Base-by-base conservation (phyloP, 2,113 vertebrate genomes). In the Danionella cerebrum region DNA sequence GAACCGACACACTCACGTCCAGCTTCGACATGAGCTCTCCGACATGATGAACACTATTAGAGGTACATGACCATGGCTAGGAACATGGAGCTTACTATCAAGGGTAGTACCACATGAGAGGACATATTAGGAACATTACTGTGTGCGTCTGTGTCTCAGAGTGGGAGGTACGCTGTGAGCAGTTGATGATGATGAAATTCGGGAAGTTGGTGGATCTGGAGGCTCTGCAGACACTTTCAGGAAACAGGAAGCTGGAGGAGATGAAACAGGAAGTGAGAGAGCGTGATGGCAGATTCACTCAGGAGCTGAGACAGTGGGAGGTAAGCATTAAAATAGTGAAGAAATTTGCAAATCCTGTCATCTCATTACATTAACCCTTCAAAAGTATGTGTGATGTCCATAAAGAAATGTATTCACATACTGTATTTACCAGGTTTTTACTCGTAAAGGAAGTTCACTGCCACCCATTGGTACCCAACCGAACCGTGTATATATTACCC, bases 111-210 rank as follows among this genome's bases (percentile, higher is more conserved):
- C n/a, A n/a, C n/a, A n/a, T n/a, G n/a, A n/a, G n/a, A n/a, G n/a
- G n/a, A n/a, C n/a, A n/a, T n/a, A n/a, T n/a, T n/a, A n/a, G n/a
- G n/a, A n/a, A n/a, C n/a, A n/a, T n/a, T n/a, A n/a, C n/a, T 33
- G 29, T 33, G 29, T 33, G 25, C 53, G 54, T 59, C 11, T 67
- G 45, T 57, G 24, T 71, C 42, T 73, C 44, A 98, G 95, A 18
- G 55, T 79, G 94, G 78, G 84, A 94, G 69, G 73, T 86, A 59
- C 85, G 77, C 3, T 94, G 91, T 62, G 62, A 70, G 1, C n/a
- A 89, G 10, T 53, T 91, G 52, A 95, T 97, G 93, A 75, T 92
- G 81, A 83, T 74, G 79, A 97, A 92, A 82, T 98, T 92, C 66
- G 94, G 95, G 29, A 84, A 80, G 4, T 44, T 90, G 67, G 89